Conservation (phyloP, 2,113 vertebrate species). For the Eleginops maclovinus region DNA sequence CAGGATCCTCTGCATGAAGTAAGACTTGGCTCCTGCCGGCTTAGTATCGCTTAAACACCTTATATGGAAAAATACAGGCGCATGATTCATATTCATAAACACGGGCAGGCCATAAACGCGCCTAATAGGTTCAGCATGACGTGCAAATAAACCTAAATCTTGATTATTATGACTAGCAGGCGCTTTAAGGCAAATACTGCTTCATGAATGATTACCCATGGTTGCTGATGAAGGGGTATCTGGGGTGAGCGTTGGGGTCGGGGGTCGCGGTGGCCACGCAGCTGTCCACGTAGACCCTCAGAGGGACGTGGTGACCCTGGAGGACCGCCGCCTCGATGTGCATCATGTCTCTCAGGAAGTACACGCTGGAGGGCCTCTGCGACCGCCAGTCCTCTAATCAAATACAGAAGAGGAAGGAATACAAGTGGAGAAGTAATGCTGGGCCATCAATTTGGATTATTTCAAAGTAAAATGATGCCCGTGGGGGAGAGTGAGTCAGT, state of each 20-base stretch:
- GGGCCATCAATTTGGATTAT: slow-evolving; percentile 52
- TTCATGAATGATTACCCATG: slow-evolving; percentile 57
- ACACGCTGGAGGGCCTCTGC: slow-evolving; percentile 49
- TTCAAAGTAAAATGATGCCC: slow-evolving; percentile 34
- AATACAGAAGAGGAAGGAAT: slow-evolving; percentile 29
- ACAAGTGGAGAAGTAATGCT: slow-evolving; percentile 31
- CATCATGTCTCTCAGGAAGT: slow-evolving; percentile 64
- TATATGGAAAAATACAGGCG: background rate
- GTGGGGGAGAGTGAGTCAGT: slow-evolving; percentile 17
- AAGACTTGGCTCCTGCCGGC: slow-evolving; percentile 72
- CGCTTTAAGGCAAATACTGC: background rate
- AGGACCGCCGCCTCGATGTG: slow-evolving; percentile 70
- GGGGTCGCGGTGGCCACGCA: slow-evolving; percentile 70
- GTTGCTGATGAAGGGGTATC: slow-evolving; percentile 69
- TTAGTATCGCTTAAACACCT: slow-evolving; percentile 80
- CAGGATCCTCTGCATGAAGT: slow-evolving; percentile 70
- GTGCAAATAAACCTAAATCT: background rate
- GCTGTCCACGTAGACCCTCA: slow-evolving; percentile 74
- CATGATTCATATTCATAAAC: background rate
- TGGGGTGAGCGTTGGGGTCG: slow-evolving; percentile 41
- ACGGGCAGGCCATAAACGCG: background rate
- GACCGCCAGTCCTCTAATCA: slow-evolving; percentile 74
- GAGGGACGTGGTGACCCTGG: slow-evolving; percentile 62
- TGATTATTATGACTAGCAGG: slow-evolving; percentile 14
- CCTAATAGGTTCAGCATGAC: background rate